Evolutionary conservation across 2,888 invertebrate species (phyloP).

Genomic region (Apoda limacodes): DNA sequence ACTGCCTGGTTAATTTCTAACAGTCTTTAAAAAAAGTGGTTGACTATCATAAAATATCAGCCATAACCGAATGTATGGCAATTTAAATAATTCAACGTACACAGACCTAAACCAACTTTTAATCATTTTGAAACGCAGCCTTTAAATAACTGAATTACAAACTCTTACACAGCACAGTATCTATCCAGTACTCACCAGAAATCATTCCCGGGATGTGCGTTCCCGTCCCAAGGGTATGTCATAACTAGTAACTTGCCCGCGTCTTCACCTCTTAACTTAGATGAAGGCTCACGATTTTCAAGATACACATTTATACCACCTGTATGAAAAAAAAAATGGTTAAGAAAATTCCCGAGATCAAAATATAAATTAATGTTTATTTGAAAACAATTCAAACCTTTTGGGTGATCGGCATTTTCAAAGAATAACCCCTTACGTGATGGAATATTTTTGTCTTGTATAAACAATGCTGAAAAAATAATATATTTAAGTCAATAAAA

Average conservation of each 20-base stretch:
- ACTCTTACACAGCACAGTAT: not conserved
- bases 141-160: not conserved
- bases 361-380: not conserved
- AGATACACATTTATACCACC: constrained; percentile 65
- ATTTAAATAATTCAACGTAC: no score
- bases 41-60: no score
- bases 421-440: constrained; percentile 36
- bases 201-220: constrained; percentile 80
- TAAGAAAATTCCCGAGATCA: not conserved
- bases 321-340: constrained; percentile 16
- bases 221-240: constrained; percentile 80
- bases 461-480: constrained; percentile 38
- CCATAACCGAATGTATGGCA: no score
- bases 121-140: no score
- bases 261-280: constrained; percentile 49
- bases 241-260: constrained; percentile 68
- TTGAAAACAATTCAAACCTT: constrained; percentile 28
- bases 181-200: constrained; percentile 73
- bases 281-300: constrained; percentile 67
- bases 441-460: constrained; percentile 20
- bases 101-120: no score
- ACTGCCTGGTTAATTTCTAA: no score
- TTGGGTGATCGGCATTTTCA: constrained; percentile 45
- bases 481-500: constrained; percentile 1
- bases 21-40: no score